Percentiles rank a stretch among this genome's conserved stretches.
phyloP scores from a whole-genome alignment of 2,797 vertebrate species.

The Phataginus tricuspis region DNA sequence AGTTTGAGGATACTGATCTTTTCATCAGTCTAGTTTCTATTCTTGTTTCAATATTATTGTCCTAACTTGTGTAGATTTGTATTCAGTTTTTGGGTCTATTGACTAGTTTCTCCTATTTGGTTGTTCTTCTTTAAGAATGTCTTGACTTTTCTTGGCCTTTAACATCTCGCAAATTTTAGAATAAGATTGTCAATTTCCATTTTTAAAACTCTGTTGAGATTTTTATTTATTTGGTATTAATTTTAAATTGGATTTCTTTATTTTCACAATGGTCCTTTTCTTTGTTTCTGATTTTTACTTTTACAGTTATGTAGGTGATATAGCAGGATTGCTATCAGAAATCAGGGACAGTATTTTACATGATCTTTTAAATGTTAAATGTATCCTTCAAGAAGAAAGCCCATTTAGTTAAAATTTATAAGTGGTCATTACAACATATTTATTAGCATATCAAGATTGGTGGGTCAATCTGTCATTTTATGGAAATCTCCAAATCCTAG shows the following conservation, averaged over 20 bases:
- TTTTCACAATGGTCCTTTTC: neutral
- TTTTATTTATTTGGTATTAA: neutral
- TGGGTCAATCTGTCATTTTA: neutral
- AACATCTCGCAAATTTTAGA: neutral
- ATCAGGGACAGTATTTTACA: neutral
- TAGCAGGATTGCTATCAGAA: neutral
- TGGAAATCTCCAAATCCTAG: neutral
- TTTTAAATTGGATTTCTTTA: slow-evolving; percentile 6
- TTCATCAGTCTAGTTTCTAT: neutral
- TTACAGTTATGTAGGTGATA: neutral
- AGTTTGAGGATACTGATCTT: neutral
- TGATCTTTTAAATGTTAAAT: neutral
- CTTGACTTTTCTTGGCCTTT: neutral
- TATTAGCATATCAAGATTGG: neutral
- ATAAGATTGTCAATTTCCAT: neutral
- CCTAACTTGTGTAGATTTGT: neutral
- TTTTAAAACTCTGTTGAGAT: neutral
- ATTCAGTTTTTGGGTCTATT: neutral
- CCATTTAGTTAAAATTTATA: neutral
- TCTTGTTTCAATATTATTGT: neutral
- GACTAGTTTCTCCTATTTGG: neutral
- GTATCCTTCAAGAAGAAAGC: neutral
- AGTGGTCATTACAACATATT: neutral
- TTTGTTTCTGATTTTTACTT: slow-evolving; percentile 23
- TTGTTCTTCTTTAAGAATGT: neutral